Evolutionary conservation across 1,140 invertebrate species (phyloP).

Genomic region (Mizuhopecten yessoensis): DNA sequence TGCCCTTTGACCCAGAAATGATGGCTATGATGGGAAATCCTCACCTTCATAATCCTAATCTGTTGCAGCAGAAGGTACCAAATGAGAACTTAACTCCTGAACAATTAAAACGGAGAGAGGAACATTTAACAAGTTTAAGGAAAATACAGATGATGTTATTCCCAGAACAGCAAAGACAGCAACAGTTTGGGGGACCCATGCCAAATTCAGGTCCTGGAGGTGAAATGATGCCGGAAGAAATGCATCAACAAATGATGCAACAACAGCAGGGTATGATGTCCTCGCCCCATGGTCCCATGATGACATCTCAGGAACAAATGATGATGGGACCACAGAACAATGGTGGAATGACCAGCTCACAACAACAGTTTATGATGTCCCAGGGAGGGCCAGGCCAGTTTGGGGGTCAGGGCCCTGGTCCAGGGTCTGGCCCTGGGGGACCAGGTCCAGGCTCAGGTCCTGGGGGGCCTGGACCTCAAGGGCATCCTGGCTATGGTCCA

Average conservation of each 20-base stretch:
- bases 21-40: constrained; percentile 57
- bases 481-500: constrained; percentile 59
- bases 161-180: constrained; percentile 86
- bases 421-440: constrained; percentile 62
- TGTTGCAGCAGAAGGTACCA: constrained; percentile 85
- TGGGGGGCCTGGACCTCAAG: constrained; percentile 60
- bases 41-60: constrained; percentile 71
- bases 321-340: constrained; percentile 65
- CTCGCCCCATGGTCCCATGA: constrained; percentile 76
- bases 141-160: constrained; percentile 97
- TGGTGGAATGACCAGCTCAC: constrained; percentile 59
- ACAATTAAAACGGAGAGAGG: constrained; percentile 95
- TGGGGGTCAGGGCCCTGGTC: constrained; percentile 58
- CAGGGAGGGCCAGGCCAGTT: constrained; percentile 66
- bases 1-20: constrained; percentile 73
- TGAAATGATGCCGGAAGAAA: constrained; percentile 74
- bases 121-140: constrained; percentile 94
- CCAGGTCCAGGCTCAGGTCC: constrained; percentile 60
- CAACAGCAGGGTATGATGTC: constrained; percentile 76
- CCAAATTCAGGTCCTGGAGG: constrained; percentile 60
- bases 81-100: constrained; percentile 98
- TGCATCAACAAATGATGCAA: constrained; percentile 73
- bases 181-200: constrained; percentile 64
- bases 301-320: constrained; percentile 78
- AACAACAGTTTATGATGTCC: constrained; percentile 74